A percentile compares a stretch with the other conserved stretches of the same genome.
Conservation (phyloP, 1,140 invertebrate genomes). For the Drosophila rufa region DNA sequence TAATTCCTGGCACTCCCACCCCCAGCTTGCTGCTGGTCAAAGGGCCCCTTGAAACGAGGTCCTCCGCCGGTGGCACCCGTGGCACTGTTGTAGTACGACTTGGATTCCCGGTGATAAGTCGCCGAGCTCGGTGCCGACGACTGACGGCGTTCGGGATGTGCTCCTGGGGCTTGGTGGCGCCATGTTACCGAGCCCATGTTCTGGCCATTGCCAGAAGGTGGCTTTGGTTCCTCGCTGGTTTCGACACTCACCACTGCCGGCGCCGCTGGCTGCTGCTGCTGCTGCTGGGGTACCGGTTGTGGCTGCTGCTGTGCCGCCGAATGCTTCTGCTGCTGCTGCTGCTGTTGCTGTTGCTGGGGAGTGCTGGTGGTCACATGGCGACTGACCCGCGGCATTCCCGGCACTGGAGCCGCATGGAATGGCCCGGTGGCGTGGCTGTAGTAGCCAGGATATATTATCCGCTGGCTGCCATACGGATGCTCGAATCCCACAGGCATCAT, state of each 20-base stretch:
- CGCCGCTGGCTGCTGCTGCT: slow-evolving; percentile 7
- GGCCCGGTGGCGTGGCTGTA: slow-evolving; percentile 42
- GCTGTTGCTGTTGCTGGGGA: slow-evolving; percentile 11
- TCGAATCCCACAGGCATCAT: slow-evolving; percentile 68
- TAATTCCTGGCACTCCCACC: not conserved
- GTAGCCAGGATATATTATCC: slow-evolving; percentile 64
- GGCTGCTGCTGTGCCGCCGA: not conserved
- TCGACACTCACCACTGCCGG: not conserved
- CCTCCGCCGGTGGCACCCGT: slow-evolving; percentile 8
- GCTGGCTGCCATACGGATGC: slow-evolving; percentile 52
- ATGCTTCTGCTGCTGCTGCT: slow-evolving; percentile 13
- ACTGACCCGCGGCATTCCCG: slow-evolving; percentile 26
- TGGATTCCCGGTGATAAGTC: slow-evolving; percentile 54
- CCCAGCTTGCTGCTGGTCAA: slow-evolving; percentile 22
- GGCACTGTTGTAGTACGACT: slow-evolving; percentile 60
- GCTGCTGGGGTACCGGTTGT: slow-evolving; percentile 3
- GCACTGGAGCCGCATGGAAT: slow-evolving; percentile 9
- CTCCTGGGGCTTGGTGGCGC: slow-evolving; percentile 14
- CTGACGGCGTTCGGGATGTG: slow-evolving; percentile 46
- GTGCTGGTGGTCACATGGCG: slow-evolving; percentile 24
- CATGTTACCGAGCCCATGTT: slow-evolving; percentile 19
- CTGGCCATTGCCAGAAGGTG: slow-evolving; percentile 8
- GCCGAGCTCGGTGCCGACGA: slow-evolving; percentile 4
- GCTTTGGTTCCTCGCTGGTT: slow-evolving; percentile 7
- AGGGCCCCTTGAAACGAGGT: slow-evolving; percentile 37